Conservation (phyloP, 53 echinoderm and acorn worm genomes). For the Luidia sarsii region DNA sequence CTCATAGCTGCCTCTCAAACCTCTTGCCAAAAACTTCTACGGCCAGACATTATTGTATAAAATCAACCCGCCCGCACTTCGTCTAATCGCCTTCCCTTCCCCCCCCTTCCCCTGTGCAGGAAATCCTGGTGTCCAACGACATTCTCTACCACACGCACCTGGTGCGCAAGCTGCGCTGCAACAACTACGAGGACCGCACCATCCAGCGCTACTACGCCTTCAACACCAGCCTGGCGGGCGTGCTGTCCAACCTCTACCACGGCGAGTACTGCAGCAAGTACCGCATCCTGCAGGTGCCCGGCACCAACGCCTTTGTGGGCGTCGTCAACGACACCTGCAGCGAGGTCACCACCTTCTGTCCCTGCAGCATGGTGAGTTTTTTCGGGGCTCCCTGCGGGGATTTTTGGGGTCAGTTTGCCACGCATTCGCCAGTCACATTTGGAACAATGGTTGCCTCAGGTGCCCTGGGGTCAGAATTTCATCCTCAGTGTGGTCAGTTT, state of each 20-base stretch:
- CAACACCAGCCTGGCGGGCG: constrained; percentile 88
- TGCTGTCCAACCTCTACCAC: constrained; percentile 89
- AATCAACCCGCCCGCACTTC: too few relatives aligned
- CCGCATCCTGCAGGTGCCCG: constrained; percentile 82
- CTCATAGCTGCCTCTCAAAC: too few relatives aligned
- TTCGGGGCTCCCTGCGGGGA: too few relatives aligned
- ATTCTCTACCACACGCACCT: constrained; percentile 92
- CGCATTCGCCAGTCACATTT: too few relatives aligned
- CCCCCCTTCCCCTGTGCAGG: constrained; percentile 43
- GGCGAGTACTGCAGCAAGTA: constrained; percentile 96
- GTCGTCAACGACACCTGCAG: constrained; percentile 97
- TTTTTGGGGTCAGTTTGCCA: too few relatives aligned
- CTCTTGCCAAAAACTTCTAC: too few relatives aligned
- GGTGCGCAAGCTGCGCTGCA: constrained; percentile 93
- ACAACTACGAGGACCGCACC: constrained; percentile 91
- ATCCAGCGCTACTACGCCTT: constrained; percentile 94
- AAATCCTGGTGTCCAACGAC: constrained; percentile 94
- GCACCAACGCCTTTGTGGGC: constrained; percentile 94
- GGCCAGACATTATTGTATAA: too few relatives aligned
- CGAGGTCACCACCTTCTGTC: constrained; percentile 92
- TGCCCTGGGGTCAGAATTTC: too few relatives aligned
- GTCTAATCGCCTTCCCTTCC: not conserved
- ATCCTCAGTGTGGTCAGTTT: too few relatives aligned
- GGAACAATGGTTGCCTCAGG: too few relatives aligned
- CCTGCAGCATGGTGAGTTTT: constrained; percentile 99